phyloP scores from a whole-genome alignment of 2,888 invertebrate species.

The Phyllotreta cruciferae region DNA sequence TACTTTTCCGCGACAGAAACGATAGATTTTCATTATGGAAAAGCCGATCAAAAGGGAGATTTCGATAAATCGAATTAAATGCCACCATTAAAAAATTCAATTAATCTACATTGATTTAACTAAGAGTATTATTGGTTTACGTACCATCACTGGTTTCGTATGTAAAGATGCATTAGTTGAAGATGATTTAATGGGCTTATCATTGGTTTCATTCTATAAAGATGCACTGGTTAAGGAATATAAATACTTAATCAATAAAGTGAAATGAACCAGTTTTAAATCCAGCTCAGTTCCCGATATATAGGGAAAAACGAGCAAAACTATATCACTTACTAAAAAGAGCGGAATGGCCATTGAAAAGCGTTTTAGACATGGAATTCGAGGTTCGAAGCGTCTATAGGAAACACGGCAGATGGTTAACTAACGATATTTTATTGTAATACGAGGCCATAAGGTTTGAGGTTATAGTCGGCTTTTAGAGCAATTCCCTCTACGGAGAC shows the following conservation, averaged over 20 bases:
- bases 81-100: too few relatives aligned
- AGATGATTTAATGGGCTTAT: too few relatives aligned
- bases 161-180: too few relatives aligned
- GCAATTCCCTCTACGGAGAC: slow-evolving; percentile 29
- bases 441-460: slow-evolving; percentile 34
- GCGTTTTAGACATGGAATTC: slow-evolving; percentile 16
- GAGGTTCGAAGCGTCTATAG: slow-evolving; percentile 1
- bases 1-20: too few relatives aligned
- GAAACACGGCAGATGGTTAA: slow-evolving; percentile 24
- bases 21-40: too few relatives aligned
- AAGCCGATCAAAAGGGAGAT: too few relatives aligned
- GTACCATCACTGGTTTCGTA: too few relatives aligned
- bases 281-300: not conserved
- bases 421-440: slow-evolving; percentile 40
- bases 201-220: too few relatives aligned
- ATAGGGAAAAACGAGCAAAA: not conserved
- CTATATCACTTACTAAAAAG: slow-evolving; percentile 8
- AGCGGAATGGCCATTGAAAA: slow-evolving; percentile 12
- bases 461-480: slow-evolving; percentile 36
- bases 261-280: slow-evolving; percentile 1
- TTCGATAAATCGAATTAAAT: too few relatives aligned
- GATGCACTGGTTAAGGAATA: too few relatives aligned
- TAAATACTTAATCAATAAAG: not conserved
- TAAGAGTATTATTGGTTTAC: too few relatives aligned
- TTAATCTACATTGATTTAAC: too few relatives aligned